Evolutionary conservation across 2,888 invertebrate species (phyloP), one percentile per base, ranked within the genome.

Genomic region (Asteroscopus sphinx): DNA sequence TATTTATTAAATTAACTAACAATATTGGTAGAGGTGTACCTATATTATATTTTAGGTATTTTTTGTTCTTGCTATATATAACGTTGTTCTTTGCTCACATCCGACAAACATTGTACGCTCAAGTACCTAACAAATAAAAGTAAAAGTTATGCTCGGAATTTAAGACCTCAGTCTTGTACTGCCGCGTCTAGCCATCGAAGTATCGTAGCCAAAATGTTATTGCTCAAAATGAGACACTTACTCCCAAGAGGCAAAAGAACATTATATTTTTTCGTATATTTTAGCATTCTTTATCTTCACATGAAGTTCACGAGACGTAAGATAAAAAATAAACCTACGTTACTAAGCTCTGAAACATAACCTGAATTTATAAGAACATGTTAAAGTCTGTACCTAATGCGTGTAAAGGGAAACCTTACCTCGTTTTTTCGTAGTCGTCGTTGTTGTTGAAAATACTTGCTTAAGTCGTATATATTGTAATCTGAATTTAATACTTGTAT

Each of bases 141-240:
- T 32, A n/a, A n/a, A n/a, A n/a, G 47, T 40, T 45, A 65, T 65
- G 66, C 54, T 65, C 48, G 33, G 21, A 59, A 65, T 68, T 68
- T 70, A 68, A 60, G 60, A 70, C 60, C 48, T 46, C 54, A 35
- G 55, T 65, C 66, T 55, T 30, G 37, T 35, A 41, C 40, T 59
- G 25, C 16, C 47, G 16, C 37, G 30, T 8, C 16, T 36, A 35
- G 44, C 32, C 32, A 42, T 16, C 28, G 16, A 9, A 65, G 51
- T 65, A 59, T 11, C 36, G 35, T 68, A 48, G n/a, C 68, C 71
- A 60, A 12, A 17, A 45, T 45, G 52, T 69, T 41, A 13, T 13
- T 6, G 4, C n/a, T 47, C 12, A 40, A 49, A 48, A 42, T 15
- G 59, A 65, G 53, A 70, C 52, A 49, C 9, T 65, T 32, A 28